Base-by-base conservation (phyloP, 2,113 vertebrate genomes). In the Cyprinodon brontotheroides region DNA sequence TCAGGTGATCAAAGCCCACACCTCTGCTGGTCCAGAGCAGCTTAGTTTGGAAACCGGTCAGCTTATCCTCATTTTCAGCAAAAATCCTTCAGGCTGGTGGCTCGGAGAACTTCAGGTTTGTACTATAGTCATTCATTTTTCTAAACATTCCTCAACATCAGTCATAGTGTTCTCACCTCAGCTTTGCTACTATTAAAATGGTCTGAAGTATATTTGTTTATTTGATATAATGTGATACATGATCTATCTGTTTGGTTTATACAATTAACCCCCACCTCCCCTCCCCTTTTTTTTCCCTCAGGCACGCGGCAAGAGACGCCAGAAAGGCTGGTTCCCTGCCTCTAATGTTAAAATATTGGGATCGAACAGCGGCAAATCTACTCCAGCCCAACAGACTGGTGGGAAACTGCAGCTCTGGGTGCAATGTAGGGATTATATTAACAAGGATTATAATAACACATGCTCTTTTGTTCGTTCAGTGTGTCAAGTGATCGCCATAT, bases 281-380 rank as follows among this genome's bases (percentile, higher is more conserved):
- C 29, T 29, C 29, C 29, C 29, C 17, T 83, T 63, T 22, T 77
- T 36, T 64, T 43, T 45, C 48, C 48, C 83, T 0, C 65, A 99
- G 98, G 98, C 97, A 15, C 96, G 97, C 88, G 97, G 97, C 3
- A 98, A 97, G 90, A 99, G 97, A 76, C 94, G 97, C 37, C 97
- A 98, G 89, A 99, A 98, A 74, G 98, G 97, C 82, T 99, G 97
- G 98, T 99, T 99, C 82, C 97, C 96, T 86, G 94, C 96, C 61
- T 95, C 94, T 77, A 93, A 98, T 22, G 96, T 99, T 63, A 98
- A 98, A 86, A 88, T 97, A 43, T 68, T 99, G 81, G 97, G 96
- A 79, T 96, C 95, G 12, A 96, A 92, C 79, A 97, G 92, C 59
- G 98, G 97, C 62, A 97, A 94, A 91, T 95, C 94, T 38, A 94